A percentile compares a stretch with the other conserved stretches of the same genome.
Evolutionary conservation across 2,888 invertebrate genomes (phyloP).

Genomic region (Brenthis daphne): DNA sequence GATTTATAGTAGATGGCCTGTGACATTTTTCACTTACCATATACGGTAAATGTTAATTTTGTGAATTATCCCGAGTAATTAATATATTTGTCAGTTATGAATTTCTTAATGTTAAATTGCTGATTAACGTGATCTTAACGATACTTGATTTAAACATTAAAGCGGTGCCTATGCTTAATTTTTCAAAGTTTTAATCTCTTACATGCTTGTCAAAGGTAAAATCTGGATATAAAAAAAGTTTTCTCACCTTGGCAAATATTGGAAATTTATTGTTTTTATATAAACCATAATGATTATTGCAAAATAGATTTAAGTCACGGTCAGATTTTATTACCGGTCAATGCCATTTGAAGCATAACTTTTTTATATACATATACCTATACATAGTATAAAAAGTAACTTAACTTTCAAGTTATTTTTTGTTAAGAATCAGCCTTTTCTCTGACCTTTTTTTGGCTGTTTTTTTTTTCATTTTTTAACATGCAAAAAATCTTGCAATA

Average conservation of each 20-base stretch:
- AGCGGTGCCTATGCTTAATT: background rate
- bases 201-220: background rate
- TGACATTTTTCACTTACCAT: conserved; percentile 24
- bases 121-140: background rate
- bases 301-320: conserved; percentile 45
- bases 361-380: conserved; percentile 24
- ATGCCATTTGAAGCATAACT: conserved; percentile 37
- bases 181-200: background rate
- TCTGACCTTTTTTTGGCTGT: too few species aligned
- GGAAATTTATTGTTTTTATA: background rate
- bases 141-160: background rate
- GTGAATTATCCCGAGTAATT: background rate
- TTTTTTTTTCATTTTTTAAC: too few species aligned
- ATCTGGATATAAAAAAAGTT: background rate
- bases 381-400: conserved; percentile 7
- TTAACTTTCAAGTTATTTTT: conserved; percentile 5
- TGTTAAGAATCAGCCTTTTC: too few species aligned
- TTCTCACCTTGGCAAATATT: background rate
- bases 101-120: background rate
- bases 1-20: conserved; percentile 20
- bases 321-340: conserved; percentile 43
- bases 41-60: conserved; percentile 18
- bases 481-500: too few species aligned
- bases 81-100: conserved; percentile 5
- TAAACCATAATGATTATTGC: conserved; percentile 28